Percentiles rank a stretch among this genome's conserved stretches.
Evolutionary conservation across 2,113 vertebrate genomes (phyloP).

Genomic region (rabbit (Oryctolagus cuniculus)): DNA sequence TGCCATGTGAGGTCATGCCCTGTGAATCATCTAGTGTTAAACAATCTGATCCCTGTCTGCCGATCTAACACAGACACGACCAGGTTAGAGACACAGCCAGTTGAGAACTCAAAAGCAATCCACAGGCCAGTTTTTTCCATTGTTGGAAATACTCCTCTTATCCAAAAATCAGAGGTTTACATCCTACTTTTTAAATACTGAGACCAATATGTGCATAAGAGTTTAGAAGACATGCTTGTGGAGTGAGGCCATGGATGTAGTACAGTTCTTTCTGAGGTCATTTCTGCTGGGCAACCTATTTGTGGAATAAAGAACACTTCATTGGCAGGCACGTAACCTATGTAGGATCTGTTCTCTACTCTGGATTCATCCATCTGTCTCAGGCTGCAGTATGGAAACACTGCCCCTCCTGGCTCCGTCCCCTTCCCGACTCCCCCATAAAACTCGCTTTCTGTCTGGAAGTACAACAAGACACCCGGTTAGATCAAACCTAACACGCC

Average conservation of each 20-base stretch:
- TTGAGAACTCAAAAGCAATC: conserved; percentile 28
- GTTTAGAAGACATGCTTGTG: conserved; percentile 14
- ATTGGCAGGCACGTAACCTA: conserved; percentile 28
- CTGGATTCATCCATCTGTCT: conserved; percentile 37
- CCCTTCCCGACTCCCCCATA: conserved; percentile 34
- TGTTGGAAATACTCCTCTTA: conserved; percentile 42
- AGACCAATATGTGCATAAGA: neutral
- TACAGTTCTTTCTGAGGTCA: conserved; percentile 38
- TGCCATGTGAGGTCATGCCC: conserved; percentile 14
- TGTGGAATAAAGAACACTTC: conserved; percentile 17
- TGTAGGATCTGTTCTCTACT: conserved; percentile 37
- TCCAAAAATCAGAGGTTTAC: conserved; percentile 24
- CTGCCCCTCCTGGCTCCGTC: neutral
- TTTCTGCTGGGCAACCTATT: conserved; percentile 31
- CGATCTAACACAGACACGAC: neutral
- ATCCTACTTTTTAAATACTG: conserved; percentile 1
- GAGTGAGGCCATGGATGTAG: conserved; percentile 23
- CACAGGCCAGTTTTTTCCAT: neutral
- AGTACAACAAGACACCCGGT: conserved; percentile 90
- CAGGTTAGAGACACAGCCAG: neutral
- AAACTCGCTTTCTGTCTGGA: conserved; percentile 87
- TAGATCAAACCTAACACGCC: conserved; percentile 86
- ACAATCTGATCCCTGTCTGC: neutral
- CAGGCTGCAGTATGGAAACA: neutral
- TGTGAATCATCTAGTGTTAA: conserved; percentile 51